Percentiles rank a stretch among this genome's conserved stretches.
These are phyloP conservation scores for Eupithecia vulgata DNA, from an alignment of 2,888 invertebrate genomes.

Conservation along the genomic window DNA sequence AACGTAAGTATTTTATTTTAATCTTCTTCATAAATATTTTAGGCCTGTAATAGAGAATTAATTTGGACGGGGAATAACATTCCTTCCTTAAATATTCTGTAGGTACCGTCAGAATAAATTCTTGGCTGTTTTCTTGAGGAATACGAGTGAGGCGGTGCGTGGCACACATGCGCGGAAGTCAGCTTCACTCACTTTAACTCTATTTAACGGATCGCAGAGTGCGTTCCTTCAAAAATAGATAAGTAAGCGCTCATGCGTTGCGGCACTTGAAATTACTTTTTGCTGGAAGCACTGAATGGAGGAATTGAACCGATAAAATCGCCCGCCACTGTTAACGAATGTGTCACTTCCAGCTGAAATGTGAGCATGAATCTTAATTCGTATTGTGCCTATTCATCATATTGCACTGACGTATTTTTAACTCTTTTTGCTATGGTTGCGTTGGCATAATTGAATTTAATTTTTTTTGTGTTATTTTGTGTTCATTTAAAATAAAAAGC, in stretches of 20 bases:
- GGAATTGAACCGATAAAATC: constrained; percentile 78
- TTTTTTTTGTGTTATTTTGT: constrained; percentile 23
- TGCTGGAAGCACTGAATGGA: constrained; percentile 76
- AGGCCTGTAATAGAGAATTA: constrained; percentile 44
- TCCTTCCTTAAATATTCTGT: constrained; percentile 41
- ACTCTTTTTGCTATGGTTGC: constrained; percentile 32
- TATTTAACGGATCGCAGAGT: constrained; percentile 78
- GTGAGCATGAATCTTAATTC: constrained; percentile 66
- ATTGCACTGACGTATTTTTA: constrained; percentile 46
- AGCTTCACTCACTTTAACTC: constrained; percentile 72
- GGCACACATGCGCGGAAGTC: constrained; percentile 77
- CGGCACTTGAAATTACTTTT: constrained; percentile 79
- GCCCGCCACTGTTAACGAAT: constrained; percentile 74
- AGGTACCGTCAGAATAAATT: constrained; percentile 54
- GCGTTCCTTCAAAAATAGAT: constrained; percentile 77
- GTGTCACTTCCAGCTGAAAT: constrained; percentile 76
- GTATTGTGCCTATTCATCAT: constrained; percentile 58
- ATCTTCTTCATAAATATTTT: constrained; percentile 44
- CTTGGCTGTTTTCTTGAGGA: constrained; percentile 61
- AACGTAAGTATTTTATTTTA: constrained; percentile 39
- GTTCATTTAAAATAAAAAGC: constrained; percentile 12
- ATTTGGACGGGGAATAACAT: constrained; percentile 43
- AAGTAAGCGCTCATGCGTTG: constrained; percentile 73
- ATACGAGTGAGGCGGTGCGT: constrained; percentile 71
- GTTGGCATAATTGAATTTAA: constrained; percentile 30